Conservation (phyloP, 2,888 invertebrate species). For the Orchesellides sinensis region DNA sequence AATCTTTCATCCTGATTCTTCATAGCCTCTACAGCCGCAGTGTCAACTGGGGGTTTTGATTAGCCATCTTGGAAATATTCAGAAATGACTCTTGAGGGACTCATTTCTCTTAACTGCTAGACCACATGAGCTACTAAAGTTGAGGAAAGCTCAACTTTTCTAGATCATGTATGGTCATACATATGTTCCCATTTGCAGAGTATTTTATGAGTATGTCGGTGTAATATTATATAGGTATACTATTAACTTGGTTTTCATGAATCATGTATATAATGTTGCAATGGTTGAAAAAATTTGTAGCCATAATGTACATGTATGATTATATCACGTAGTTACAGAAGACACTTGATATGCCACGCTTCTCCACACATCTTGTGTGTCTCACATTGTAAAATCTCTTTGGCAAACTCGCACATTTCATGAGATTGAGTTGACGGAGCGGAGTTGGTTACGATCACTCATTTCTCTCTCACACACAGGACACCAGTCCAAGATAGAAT, state of each 20-base stretch:
- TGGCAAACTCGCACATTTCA: background rate
- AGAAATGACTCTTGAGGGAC: constrained; percentile 71
- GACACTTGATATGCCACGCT: constrained; percentile 4
- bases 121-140: constrained; percentile 35
- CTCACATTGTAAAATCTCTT: too few relatives aligned
- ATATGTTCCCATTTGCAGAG: background rate
- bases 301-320: too few relatives aligned
- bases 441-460: constrained; percentile 10
- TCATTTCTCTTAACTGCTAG: constrained; percentile 64
- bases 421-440: background rate
- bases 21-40: background rate
- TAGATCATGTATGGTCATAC: background rate
- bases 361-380: background rate
- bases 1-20: background rate
- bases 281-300: too few relatives aligned
- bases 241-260: too few relatives aligned
- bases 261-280: too few relatives aligned
- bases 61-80: constrained; percentile 72
- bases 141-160: too few relatives aligned
- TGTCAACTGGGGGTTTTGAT: constrained; percentile 68
- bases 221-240: too few relatives aligned
- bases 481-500: background rate
- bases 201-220: too few relatives aligned
- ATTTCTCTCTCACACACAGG: background rate
- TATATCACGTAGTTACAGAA: too few relatives aligned